These are phyloP conservation scores for Anhinga rufa DNA, from an alignment of 2,113 vertebrate genomes.

Conservation along the genomic window DNA sequence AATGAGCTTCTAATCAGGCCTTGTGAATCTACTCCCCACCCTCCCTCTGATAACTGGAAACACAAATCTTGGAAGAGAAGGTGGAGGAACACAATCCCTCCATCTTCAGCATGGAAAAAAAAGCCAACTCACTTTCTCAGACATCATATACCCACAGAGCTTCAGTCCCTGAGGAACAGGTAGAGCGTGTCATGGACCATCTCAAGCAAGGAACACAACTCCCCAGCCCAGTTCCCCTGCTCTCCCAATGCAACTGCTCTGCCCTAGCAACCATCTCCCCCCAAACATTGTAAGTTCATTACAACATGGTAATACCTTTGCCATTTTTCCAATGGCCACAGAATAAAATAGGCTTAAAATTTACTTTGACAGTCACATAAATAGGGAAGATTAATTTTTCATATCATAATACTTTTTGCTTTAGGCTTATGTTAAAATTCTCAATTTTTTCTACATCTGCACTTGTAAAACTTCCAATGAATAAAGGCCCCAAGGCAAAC, in stretches of 20 bases:
- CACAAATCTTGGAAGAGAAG: neutral
- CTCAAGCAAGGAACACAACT: neutral
- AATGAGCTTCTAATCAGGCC: neutral
- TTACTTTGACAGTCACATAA: neutral
- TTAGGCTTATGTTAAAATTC: neutral
- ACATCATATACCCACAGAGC: neutral
- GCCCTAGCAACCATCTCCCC: neutral
- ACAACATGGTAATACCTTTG: neutral
- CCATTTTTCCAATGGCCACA: neutral
- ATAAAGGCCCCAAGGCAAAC: neutral
- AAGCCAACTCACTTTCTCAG: neutral
- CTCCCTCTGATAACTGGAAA: neutral
- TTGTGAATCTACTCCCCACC: neutral
- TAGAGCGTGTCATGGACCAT: accelerated
- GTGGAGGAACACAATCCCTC: neutral
- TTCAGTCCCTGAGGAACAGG: neutral
- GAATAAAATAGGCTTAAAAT: neutral
- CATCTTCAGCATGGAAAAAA: neutral
- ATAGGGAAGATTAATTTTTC: neutral
- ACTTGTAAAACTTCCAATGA: neutral
- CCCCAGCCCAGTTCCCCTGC: neutral
- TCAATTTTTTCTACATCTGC: neutral
- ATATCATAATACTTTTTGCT: neutral
- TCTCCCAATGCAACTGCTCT: neutral
- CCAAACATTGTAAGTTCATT: neutral